Conservation (phyloP, 2,113 vertebrate species). For the Lanius collurio region DNA sequence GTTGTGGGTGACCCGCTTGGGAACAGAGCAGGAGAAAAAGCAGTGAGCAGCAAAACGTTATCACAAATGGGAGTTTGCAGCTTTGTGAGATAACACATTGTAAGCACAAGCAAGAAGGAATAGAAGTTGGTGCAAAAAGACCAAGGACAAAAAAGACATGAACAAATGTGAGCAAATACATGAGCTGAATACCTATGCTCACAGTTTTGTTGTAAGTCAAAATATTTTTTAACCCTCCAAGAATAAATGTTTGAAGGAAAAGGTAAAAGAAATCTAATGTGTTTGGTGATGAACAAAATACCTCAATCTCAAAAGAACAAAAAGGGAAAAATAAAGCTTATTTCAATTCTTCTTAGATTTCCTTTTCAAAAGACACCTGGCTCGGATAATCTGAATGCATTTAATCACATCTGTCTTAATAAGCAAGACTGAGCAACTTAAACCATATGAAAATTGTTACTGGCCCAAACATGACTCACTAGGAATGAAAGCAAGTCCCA, state of each 20-base stretch:
- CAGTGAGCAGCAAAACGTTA: rapidly evolving
- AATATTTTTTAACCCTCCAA: neutral
- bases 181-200: neutral
- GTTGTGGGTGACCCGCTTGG: rapidly evolving
- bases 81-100: neutral
- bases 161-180: neutral
- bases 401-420: neutral
- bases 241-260: neutral
- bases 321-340: neutral
- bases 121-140: neutral
- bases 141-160: neutral
- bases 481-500: neutral
- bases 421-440: neutral
- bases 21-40: neutral
- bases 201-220: neutral
- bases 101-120: neutral
- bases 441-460: neutral
- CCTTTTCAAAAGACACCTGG: neutral
- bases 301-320: neutral
- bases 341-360: neutral
- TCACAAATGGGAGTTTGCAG: rapidly evolving
- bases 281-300: neutral
- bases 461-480: neutral
- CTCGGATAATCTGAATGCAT: neutral
- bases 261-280: neutral